phyloP scores from a whole-genome alignment of 2,113 vertebrate genomes.

The Isichthys henryi region DNA sequence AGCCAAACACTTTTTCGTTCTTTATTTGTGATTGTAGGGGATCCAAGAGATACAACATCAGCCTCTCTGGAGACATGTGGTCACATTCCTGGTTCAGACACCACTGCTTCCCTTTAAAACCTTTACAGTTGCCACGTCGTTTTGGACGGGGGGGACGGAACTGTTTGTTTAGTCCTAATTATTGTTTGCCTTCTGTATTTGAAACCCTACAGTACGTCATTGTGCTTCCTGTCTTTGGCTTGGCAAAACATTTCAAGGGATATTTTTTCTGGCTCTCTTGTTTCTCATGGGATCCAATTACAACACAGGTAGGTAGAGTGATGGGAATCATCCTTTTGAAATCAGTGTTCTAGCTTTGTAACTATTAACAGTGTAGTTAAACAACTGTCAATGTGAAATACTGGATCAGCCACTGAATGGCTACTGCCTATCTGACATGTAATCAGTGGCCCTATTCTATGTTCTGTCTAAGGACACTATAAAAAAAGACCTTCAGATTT shows the following conservation, averaged over 20 bases:
- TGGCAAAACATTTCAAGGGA: conserved; percentile 26
- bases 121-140: conserved; percentile 17
- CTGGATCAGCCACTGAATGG: neutral
- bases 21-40: conserved; percentile 40
- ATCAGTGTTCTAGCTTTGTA: neutral
- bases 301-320: conserved; percentile 1
- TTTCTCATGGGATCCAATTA: conserved; percentile 44
- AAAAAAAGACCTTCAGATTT: neutral
- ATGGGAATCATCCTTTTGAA: neutral
- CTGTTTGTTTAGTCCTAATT: conserved; percentile 51
- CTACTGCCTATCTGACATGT: neutral
- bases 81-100: conserved; percentile 22
- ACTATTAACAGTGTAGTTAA: conserved; percentile 3
- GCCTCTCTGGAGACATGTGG: conserved; percentile 9
- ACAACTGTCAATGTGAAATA: neutral
- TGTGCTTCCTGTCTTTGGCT: neutral
- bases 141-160: neutral
- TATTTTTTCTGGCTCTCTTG: neutral
- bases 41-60: conserved; percentile 38
- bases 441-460: neutral
- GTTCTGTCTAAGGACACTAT: neutral
- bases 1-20: conserved; percentile 38
- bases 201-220: conserved; percentile 35
- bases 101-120: conserved; percentile 25
- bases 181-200: conserved; percentile 48